Conservation (phyloP, 2,113 vertebrate genomes). For the Gnathonemus longibarbis region DNA sequence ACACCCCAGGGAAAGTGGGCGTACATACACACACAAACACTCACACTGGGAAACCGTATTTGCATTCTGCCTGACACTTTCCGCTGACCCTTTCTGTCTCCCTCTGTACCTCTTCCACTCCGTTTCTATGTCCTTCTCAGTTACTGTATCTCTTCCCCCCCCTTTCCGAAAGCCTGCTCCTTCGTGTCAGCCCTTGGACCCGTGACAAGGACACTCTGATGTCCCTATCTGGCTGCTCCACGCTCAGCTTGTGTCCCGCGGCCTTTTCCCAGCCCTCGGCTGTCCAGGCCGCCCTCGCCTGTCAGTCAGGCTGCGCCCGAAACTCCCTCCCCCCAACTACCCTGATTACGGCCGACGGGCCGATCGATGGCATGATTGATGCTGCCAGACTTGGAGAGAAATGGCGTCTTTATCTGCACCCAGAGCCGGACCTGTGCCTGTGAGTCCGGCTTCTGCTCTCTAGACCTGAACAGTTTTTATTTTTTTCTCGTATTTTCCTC, state of each 20-base stretch:
- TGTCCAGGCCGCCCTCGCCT: not conserved
- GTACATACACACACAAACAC: slow-evolving; percentile 12
- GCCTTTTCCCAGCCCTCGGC: not conserved
- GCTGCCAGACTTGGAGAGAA: not conserved
- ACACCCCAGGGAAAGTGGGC: not conserved
- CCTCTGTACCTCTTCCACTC: not conserved
- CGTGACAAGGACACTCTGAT: slow-evolving; percentile 10
- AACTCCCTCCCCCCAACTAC: not conserved
- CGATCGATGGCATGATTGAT: not conserved
- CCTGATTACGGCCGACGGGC: not conserved
- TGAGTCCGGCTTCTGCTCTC: not conserved
- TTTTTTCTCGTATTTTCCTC: slow-evolving; percentile 9
- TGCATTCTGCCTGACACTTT: not conserved
- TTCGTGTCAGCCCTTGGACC: slow-evolving; percentile 9
- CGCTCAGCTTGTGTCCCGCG: not conserved
- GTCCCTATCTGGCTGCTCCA: not conserved
- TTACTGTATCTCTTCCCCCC: not conserved
- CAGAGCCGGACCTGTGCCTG: not conserved
- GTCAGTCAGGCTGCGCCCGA: not conserved
- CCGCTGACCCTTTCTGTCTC: not conserved
- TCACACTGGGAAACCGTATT: not conserved
- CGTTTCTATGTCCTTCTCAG: not conserved
- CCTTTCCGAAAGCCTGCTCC: not conserved
- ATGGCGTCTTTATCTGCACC: not conserved
- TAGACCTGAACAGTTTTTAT: not conserved